These are phyloP conservation scores for Oncopodura yosiiana DNA, from an alignment of 1,140 invertebrate genomes.

Conservation along the genomic window DNA sequence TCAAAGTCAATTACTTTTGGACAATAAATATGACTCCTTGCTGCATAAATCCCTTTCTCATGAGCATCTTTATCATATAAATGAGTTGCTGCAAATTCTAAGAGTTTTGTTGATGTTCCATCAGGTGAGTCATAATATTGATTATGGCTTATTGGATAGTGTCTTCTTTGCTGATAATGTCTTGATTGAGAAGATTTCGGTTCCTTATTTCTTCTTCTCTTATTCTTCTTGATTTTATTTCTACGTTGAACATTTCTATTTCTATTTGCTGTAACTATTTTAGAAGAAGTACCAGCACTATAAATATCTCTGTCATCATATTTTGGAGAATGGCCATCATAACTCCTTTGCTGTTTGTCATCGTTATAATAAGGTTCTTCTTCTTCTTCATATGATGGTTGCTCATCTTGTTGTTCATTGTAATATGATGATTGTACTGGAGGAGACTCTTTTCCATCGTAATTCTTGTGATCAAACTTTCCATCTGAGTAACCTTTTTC, in stretches of 20 bases:
- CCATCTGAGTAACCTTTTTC: slow-evolving; percentile 27
- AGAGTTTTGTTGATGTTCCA: slow-evolving; percentile 22
- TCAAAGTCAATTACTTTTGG: slow-evolving; percentile 32
- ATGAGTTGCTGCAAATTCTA: slow-evolving; percentile 18
- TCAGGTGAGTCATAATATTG: slow-evolving; percentile 13
- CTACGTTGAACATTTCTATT: too few relatives aligned
- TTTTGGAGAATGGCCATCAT: background rate
- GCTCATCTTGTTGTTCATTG: background rate
- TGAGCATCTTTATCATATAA: slow-evolving; percentile 25
- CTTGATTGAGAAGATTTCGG: too few relatives aligned
- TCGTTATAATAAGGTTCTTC: background rate
- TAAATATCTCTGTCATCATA: background rate
- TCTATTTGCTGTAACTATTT: too few relatives aligned
- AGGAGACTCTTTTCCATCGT: background rate
- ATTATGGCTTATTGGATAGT: too few relatives aligned
- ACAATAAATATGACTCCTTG: slow-evolving; percentile 27
- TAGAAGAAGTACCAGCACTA: background rate
- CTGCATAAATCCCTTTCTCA: slow-evolving; percentile 25
- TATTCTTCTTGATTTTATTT: too few relatives aligned
- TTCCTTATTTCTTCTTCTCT: too few relatives aligned
- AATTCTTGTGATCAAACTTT: slow-evolving; percentile 17
- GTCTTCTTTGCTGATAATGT: too few relatives aligned
- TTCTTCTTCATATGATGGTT: background rate
- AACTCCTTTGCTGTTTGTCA: background rate
- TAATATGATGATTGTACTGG: too few relatives aligned